phyloP scores from a whole-genome alignment of 1,140 invertebrate species.

The Melitaea cinxia region DNA sequence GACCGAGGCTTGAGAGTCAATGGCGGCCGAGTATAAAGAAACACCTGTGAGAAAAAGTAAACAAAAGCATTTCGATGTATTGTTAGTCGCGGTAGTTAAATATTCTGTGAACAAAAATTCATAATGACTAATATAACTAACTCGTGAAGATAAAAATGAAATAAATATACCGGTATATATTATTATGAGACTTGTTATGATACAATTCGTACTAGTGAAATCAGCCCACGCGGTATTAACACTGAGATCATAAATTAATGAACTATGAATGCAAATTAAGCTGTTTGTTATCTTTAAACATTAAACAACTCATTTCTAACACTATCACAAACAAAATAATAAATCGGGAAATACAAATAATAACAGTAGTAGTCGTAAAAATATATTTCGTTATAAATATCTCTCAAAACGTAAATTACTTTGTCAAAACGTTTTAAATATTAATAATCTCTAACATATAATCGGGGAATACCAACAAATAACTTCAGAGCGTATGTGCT shows the following conservation, averaged over 20 bases:
- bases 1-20: conserved; percentile 49
- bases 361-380: conserved; percentile 18
- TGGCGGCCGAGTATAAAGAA: conserved; percentile 62
- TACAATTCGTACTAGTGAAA: conserved; percentile 15
- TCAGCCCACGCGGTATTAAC: conserved; percentile 19
- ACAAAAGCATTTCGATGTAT: conserved; percentile 59
- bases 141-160: background rate
- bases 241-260: conserved; percentile 28
- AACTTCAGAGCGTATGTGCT: conserved; percentile 16
- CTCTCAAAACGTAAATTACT: background rate
- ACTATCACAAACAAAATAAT: too few relatives aligned
- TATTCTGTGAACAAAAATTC: conserved; percentile 39
- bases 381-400: background rate
- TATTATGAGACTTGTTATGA: conserved; percentile 10
- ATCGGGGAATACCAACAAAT: conserved; percentile 33
- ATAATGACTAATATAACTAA: conserved; percentile 23
- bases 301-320: too few relatives aligned
- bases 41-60: conserved; percentile 77
- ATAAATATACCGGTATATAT: conserved; percentile 16
- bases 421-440: background rate
- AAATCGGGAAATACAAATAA: too few relatives aligned
- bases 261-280: conserved; percentile 17
- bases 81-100: conserved; percentile 39
- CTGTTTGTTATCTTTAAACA: conserved; percentile 13
- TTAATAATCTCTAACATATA: conserved; percentile 2